phyloP scores from a whole-genome alignment of 2,888 invertebrate species.

The Drosophila kanekoi region DNA sequence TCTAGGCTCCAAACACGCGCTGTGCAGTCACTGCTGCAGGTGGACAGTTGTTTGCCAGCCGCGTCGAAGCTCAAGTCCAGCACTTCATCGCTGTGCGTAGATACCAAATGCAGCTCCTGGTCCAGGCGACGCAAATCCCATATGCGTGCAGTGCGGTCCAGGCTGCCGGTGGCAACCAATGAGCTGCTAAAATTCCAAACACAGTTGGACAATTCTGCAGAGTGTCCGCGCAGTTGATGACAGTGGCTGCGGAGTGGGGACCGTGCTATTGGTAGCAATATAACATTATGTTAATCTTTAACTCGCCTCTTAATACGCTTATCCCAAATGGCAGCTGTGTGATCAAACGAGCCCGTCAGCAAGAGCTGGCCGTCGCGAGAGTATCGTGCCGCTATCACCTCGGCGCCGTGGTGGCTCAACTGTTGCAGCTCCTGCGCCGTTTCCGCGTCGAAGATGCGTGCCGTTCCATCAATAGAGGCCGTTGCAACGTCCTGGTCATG shows the following conservation, averaged over 20 bases:
- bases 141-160: conserved; percentile 89
- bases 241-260: conserved; percentile 85
- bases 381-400: conserved; percentile 91
- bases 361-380: conserved; percentile 89
- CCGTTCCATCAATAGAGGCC: conserved; percentile 91
- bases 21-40: conserved; percentile 91
- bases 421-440: conserved; percentile 88
- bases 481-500: conserved; percentile 88
- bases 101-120: conserved; percentile 87
- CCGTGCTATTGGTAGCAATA: not conserved
- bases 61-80: conserved; percentile 92
- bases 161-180: conserved; percentile 89
- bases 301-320: conserved; percentile 87
- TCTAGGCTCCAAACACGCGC: conserved; percentile 88
- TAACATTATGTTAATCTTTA: not conserved
- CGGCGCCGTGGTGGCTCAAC: conserved; percentile 90
- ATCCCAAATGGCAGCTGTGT: conserved; percentile 91
- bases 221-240: conserved; percentile 87
- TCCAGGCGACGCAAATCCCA: conserved; percentile 88
- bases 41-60: conserved; percentile 90
- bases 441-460: conserved; percentile 89
- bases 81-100: conserved; percentile 89
- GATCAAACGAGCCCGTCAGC: conserved; percentile 93
- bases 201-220: conserved; percentile 89
- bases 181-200: conserved; percentile 89